These are phyloP conservation scores for Ptilonorhynchus violaceus DNA, from an alignment of 2,113 vertebrate genomes.

Conservation along the genomic window DNA sequence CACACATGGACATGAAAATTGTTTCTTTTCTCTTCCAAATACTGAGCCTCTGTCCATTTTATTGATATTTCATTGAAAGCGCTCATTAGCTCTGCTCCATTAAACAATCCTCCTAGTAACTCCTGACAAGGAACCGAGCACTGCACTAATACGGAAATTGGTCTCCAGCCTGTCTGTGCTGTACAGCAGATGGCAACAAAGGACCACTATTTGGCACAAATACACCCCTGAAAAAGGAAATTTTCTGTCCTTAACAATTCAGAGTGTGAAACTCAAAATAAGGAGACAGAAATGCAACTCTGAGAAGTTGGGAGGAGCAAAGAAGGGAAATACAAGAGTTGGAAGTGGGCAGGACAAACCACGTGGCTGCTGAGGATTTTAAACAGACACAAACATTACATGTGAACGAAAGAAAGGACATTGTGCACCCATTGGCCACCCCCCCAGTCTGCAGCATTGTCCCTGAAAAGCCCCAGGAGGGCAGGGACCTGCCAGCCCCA, in stretches of 20 bases:
- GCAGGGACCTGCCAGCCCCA: neutral
- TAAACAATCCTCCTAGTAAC: neutral
- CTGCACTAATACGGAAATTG: neutral
- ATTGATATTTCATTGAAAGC: neutral
- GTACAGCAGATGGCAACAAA: conserved; percentile 44
- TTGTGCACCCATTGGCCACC: neutral
- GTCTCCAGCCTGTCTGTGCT: neutral
- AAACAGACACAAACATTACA: neutral
- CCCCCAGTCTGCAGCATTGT: neutral
- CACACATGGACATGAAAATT: neutral
- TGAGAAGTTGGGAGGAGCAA: neutral
- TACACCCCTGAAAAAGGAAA: neutral
- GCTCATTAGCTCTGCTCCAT: neutral
- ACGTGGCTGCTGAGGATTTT: neutral
- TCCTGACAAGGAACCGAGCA: neutral
- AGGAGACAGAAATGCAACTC: neutral
- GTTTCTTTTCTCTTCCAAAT: neutral
- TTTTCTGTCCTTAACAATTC: neutral
- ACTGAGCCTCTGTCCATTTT: neutral
- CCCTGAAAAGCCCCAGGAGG: neutral
- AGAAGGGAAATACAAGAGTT: neutral
- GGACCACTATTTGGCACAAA: neutral
- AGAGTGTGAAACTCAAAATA: neutral
- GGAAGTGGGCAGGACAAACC: neutral
- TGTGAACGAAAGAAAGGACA: neutral